Evolutionary conservation across 2,888 invertebrate species (phyloP).

Genomic region (Dione vanillae): DNA sequence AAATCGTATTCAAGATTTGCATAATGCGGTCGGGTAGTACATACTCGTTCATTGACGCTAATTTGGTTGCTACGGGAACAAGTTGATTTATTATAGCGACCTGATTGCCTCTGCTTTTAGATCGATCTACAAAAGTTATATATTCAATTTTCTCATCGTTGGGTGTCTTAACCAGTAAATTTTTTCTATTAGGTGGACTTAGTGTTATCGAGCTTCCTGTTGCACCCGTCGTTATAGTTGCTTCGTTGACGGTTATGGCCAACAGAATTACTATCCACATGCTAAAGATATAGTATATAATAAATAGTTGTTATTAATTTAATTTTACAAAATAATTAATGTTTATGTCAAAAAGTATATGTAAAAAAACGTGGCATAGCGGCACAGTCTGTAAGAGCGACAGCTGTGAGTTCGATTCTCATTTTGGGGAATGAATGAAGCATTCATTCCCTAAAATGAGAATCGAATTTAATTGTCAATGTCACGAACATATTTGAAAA

Average conservation of each 20-base stretch:
- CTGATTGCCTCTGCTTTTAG: not conserved
- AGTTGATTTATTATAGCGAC: slow-evolving; percentile 13
- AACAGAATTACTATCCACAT: not conserved
- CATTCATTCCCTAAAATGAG: too few relatives aligned
- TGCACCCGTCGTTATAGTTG: not conserved
- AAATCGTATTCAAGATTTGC: not conserved
- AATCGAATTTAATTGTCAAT: too few relatives aligned
- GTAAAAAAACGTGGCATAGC: too few relatives aligned
- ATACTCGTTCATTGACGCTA: not conserved
- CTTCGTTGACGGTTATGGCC: not conserved
- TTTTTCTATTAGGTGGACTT: not conserved
- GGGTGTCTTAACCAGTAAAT: not conserved
- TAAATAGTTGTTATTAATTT: not conserved
- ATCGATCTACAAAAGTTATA: not conserved
- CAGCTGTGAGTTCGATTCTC: too few relatives aligned
- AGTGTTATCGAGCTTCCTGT: not conserved
- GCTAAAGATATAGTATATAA: not conserved
- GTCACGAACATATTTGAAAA: too few relatives aligned
- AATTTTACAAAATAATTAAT: not conserved
- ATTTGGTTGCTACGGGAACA: not conserved
- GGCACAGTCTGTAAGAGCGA: too few relatives aligned
- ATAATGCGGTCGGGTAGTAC: not conserved
- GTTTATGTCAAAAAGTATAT: too few relatives aligned
- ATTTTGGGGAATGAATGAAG: too few relatives aligned
- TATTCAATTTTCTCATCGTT: slow-evolving; percentile 4